Conservation (phyloP, 2,888 invertebrate species). For the Drosophila subquinaria region DNA sequence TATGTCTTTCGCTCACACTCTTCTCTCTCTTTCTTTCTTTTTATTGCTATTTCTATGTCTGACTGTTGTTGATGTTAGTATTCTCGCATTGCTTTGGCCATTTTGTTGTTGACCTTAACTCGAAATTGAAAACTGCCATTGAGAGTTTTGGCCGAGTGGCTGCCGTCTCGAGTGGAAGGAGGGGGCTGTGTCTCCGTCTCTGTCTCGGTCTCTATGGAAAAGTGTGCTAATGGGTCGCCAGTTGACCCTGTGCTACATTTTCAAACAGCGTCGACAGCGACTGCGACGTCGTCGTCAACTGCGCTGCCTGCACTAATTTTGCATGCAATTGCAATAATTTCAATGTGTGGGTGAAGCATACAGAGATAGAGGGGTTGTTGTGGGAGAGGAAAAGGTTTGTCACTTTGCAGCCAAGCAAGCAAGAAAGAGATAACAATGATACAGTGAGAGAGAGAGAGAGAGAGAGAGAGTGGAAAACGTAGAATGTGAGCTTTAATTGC, state of each 20-base stretch:
- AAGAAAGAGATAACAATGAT: constrained; percentile 3
- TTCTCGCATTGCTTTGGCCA: constrained; percentile 50
- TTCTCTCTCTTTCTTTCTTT: constrained; percentile 8
- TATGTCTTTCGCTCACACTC: background rate
- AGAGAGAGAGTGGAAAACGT: constrained; percentile 4
- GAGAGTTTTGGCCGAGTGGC: constrained; percentile 62
- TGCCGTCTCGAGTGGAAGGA: constrained; percentile 29
- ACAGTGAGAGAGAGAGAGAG: background rate
- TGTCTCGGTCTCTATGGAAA: constrained; percentile 55
- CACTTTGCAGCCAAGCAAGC: constrained; percentile 20
- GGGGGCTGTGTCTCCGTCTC: background rate
- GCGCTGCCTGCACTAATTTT: constrained; percentile 66
- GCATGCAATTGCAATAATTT: constrained; percentile 42
- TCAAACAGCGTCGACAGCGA: constrained; percentile 36
- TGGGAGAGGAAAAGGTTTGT: background rate
- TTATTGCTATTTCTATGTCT: constrained; percentile 21
- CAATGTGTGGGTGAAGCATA: constrained; percentile 20
- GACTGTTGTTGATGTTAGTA: constrained; percentile 30
- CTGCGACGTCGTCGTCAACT: constrained; percentile 21
- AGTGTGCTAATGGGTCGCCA: constrained; percentile 84
- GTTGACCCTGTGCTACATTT: constrained; percentile 84
- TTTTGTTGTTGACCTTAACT: constrained; percentile 79
- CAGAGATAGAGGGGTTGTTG: constrained; percentile 3
- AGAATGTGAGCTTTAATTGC: constrained; percentile 29
- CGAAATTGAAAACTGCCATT: constrained; percentile 77